A percentile compares a stretch with the other conserved stretches of the same genome.
phyloP scores from a whole-genome alignment of 2,888 invertebrate species.

The Nomada fucata region DNA sequence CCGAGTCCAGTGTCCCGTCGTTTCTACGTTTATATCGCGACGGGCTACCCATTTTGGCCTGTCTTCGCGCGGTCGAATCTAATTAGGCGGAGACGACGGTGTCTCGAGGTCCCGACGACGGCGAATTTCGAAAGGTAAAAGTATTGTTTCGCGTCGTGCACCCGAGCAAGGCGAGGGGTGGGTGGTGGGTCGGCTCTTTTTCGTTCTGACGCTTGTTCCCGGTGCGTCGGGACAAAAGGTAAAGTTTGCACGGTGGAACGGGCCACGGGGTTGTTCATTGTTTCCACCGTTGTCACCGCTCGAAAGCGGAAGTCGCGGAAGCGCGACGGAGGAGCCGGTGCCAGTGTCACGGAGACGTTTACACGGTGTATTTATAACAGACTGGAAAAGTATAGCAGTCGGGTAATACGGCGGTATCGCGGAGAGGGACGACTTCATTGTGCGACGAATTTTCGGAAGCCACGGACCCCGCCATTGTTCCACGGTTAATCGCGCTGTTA shows the following conservation, averaged over 20 bases:
- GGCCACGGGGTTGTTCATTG: constrained; percentile 57
- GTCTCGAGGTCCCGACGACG: not conserved
- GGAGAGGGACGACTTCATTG: constrained; percentile 12
- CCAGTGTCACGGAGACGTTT: constrained; percentile 65
- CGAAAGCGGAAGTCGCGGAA: constrained; percentile 60
- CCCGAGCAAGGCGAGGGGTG: constrained; percentile 21
- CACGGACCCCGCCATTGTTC: constrained; percentile 26
- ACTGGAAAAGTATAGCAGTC: constrained; percentile 30
- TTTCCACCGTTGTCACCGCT: constrained; percentile 61
- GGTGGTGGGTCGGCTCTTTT: constrained; percentile 26
- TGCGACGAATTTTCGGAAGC: constrained; percentile 39
- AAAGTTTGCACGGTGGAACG: constrained; percentile 54
- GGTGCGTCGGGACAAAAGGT: constrained; percentile 53
- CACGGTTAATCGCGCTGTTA: constrained; percentile 34
- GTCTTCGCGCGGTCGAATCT: constrained; percentile 27
- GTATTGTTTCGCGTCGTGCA: constrained; percentile 55
- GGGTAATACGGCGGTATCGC: constrained; percentile 6
- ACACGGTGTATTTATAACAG: constrained; percentile 65
- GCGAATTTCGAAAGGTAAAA: constrained; percentile 58
- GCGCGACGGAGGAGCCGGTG: constrained; percentile 29
- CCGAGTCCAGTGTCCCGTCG: constrained; percentile 21
- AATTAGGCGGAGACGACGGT: constrained; percentile 32
- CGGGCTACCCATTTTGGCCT: constrained; percentile 9
- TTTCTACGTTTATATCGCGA: constrained; percentile 44
- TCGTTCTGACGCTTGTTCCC: constrained; percentile 33